Evolutionary conservation across 2,888 invertebrate genomes (phyloP).

Genomic region (Crepidodera aurea): DNA sequence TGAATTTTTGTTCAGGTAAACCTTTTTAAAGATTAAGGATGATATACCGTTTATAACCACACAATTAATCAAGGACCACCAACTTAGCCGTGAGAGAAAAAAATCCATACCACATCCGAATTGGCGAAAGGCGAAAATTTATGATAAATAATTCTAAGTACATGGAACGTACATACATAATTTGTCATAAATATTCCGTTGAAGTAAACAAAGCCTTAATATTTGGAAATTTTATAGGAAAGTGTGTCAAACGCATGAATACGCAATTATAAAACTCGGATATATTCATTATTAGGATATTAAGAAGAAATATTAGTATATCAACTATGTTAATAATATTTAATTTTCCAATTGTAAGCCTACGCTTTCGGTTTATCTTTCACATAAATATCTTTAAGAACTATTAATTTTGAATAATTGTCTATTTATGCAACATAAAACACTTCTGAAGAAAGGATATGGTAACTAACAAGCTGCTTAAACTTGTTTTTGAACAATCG

Average conservation of each 20-base stretch:
- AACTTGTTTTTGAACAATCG: too few relatives aligned
- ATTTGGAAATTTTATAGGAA: conserved; percentile 8
- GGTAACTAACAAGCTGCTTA: too few relatives aligned
- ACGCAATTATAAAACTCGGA: not conserved
- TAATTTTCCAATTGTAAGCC: conserved; percentile 12
- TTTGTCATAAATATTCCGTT: not conserved
- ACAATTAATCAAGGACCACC: not conserved
- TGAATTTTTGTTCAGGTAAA: too few relatives aligned
- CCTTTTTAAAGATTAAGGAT: too few relatives aligned
- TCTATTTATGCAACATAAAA: conserved; percentile 6
- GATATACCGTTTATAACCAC: too few relatives aligned
- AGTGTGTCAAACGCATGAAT: conserved; percentile 8
- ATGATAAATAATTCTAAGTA: conserved; percentile 10
- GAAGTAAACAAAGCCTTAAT: conserved; percentile 2
- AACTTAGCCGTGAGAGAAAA: not conserved
- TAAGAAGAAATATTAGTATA: conserved; percentile 7
- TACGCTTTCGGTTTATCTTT: not conserved
- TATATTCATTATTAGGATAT: conserved; percentile 4
- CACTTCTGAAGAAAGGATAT: not conserved
- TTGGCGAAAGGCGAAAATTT: conserved; percentile 1
- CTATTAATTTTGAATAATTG: conserved; percentile 10
- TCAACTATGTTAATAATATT: conserved; percentile 1
- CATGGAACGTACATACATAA: not conserved
- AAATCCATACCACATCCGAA: conserved; percentile 1
- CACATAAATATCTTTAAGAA: not conserved